Evolutionary conservation across 2,113 vertebrate species (phyloP).

Genomic region (Eudyptes chrysolophus): DNA sequence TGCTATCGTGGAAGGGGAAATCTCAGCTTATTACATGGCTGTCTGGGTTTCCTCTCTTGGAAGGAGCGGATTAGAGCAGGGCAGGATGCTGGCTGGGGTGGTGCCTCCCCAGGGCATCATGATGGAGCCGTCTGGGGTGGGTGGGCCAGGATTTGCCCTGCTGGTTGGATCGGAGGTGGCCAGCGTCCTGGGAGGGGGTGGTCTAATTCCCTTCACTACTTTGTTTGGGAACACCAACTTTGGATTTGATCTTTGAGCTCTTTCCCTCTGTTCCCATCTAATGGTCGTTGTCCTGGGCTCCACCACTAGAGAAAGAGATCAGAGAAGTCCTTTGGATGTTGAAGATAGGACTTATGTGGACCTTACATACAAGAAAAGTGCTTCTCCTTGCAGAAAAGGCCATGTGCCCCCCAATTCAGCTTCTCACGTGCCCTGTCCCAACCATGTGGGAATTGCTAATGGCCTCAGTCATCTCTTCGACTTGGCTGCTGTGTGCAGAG

Average conservation of each 20-base stretch:
- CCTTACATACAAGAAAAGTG: background rate
- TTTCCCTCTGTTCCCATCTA: background rate
- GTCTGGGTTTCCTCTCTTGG: background rate
- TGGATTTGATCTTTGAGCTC: background rate
- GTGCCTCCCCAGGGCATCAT: background rate
- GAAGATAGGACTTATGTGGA: background rate
- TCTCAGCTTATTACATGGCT: rapidly evolving
- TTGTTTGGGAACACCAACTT: background rate
- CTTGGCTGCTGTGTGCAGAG: background rate
- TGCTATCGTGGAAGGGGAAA: background rate
- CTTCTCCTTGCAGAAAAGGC: background rate
- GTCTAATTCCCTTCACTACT: background rate
- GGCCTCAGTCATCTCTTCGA: background rate
- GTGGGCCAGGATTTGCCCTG: background rate
- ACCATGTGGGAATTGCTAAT: background rate
- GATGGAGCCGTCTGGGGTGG: background rate
- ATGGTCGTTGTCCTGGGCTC: background rate
- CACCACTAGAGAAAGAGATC: background rate
- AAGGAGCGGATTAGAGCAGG: background rate
- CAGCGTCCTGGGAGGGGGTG: rapidly evolving
- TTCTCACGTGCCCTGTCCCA: background rate
- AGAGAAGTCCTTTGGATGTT: background rate
- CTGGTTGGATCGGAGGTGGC: rapidly evolving
- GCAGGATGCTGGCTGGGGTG: background rate
- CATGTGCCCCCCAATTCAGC: rapidly evolving